These are phyloP conservation scores for Ceyx cyanopectus DNA, from an alignment of 2,113 vertebrate species.

Conservation along the genomic window DNA sequence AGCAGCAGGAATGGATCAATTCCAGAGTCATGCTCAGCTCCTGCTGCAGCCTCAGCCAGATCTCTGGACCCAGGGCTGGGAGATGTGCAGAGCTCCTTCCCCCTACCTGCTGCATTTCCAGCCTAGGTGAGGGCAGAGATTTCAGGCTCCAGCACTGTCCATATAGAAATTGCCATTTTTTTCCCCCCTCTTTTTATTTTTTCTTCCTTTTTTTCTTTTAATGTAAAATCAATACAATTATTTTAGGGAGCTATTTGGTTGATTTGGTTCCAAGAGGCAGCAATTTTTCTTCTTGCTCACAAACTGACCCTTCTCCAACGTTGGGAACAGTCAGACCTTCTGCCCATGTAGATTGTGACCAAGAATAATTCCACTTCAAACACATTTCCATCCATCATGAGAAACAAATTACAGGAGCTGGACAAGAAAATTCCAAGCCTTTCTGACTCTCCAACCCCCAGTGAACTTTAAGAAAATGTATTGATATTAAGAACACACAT, in stretches of 20 bases:
- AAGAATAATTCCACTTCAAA: slow-evolving; percentile 38
- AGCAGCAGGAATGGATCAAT: not conserved
- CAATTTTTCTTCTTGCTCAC: slow-evolving; percentile 39
- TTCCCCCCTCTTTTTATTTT: no score
- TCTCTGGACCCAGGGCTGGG: not conserved
- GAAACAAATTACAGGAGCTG: not conserved
- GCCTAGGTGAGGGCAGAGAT: not conserved
- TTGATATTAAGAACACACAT: not conserved
- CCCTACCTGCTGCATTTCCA: fast-evolving
- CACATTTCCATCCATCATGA: slow-evolving; percentile 10
- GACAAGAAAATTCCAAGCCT: not conserved
- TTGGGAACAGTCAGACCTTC: slow-evolving; percentile 15
- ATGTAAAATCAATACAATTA: slow-evolving; percentile 43
- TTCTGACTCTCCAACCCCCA: not conserved
- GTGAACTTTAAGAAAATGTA: not conserved
- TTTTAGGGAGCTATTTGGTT: slow-evolving; percentile 42
- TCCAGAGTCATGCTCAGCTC: not conserved
- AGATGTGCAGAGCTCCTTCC: not conserved
- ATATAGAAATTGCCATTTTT: not conserved
- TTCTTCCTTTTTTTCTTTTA: not conserved
- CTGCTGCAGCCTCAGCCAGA: not conserved
- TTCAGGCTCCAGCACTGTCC: not conserved
- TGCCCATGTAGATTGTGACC: not conserved
- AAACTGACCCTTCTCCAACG: slow-evolving; percentile 18
- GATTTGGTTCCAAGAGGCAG: slow-evolving; percentile 23